Evolutionary conservation across 2,113 vertebrate species (phyloP).

Genomic region (Colinus virginianus): DNA sequence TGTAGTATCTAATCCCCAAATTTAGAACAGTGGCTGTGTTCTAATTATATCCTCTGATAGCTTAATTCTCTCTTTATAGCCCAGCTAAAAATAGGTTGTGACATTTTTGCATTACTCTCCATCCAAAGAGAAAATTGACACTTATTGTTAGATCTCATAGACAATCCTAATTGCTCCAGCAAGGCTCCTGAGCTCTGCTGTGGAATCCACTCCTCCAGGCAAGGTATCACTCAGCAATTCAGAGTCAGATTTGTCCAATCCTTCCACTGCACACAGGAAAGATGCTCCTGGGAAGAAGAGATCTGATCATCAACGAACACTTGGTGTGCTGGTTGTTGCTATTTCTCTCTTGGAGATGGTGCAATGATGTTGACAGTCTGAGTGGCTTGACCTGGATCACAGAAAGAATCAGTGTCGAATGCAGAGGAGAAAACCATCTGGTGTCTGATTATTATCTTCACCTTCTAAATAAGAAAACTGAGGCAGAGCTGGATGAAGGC

Average conservation of each 20-base stretch:
- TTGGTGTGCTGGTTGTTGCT: neutral
- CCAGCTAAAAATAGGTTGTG: constrained; percentile 20
- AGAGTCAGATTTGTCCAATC: neutral
- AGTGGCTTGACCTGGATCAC: neutral
- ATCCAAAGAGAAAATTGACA: neutral
- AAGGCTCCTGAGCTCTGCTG: neutral
- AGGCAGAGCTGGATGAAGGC: neutral
- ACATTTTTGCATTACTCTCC: neutral
- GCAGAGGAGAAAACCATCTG: neutral
- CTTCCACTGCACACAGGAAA: neutral
- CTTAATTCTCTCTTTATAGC: neutral
- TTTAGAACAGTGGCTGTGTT: neutral
- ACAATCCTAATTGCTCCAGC: neutral
- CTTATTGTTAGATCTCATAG: neutral
- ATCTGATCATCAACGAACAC: neutral
- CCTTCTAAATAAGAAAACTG: neutral
- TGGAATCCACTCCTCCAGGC: neutral
- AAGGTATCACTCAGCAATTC: neutral
- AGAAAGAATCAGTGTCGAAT: neutral
- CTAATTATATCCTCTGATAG: neutral
- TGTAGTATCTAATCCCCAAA: neutral
- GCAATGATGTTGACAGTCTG: neutral
- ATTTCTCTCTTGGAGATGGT: neutral
- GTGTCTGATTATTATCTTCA: neutral
- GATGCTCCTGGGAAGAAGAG: neutral